These are phyloP conservation scores for Clepsis dumicolana DNA, from an alignment of 2,888 invertebrate species.

Conservation along the genomic window DNA sequence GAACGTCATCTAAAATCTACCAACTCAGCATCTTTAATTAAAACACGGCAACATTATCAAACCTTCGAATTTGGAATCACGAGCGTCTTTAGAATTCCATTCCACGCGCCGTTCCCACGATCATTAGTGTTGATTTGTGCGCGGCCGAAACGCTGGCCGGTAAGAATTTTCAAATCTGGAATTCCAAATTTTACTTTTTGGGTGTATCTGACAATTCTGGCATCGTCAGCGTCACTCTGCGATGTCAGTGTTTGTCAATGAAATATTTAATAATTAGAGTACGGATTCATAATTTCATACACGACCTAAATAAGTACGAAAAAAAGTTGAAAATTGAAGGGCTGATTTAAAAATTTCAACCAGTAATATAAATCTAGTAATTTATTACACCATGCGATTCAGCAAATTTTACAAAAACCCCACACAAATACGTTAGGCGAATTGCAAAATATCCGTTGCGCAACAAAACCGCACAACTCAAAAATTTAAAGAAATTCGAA, in stretches of 20 bases:
- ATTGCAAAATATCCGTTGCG: slow-evolving; percentile 35
- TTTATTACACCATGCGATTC: neutral
- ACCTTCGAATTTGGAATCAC: slow-evolving; percentile 44
- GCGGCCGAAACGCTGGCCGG: slow-evolving; percentile 23
- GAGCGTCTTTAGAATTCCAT: slow-evolving; percentile 41
- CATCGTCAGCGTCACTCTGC: neutral
- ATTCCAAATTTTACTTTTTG: slow-evolving; percentile 28
- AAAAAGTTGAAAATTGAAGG: neutral
- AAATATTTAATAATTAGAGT: neutral
- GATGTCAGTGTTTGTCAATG: neutral
- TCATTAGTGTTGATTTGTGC: slow-evolving; percentile 45
- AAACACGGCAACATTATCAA: slow-evolving; percentile 37
- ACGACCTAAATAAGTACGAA: neutral
- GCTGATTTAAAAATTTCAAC: neutral
- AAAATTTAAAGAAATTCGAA: slow-evolving; percentile 25
- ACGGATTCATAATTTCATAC: neutral
- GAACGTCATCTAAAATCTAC: slow-evolving; percentile 12
- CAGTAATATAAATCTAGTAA: neutral
- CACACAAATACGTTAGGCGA: slow-evolving; percentile 30
- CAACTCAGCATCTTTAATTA: slow-evolving; percentile 28
- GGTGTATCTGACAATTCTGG: neutral
- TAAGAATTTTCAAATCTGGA: slow-evolving; percentile 41
- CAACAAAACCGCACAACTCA: slow-evolving; percentile 35
- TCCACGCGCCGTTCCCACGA: slow-evolving; percentile 45
- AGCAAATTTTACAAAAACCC: slow-evolving; percentile 6